Evolutionary conservation across 92 coral and sea anemone genomes (phyloP).

Genomic region (Hydrozoanthus gracilis): DNA sequence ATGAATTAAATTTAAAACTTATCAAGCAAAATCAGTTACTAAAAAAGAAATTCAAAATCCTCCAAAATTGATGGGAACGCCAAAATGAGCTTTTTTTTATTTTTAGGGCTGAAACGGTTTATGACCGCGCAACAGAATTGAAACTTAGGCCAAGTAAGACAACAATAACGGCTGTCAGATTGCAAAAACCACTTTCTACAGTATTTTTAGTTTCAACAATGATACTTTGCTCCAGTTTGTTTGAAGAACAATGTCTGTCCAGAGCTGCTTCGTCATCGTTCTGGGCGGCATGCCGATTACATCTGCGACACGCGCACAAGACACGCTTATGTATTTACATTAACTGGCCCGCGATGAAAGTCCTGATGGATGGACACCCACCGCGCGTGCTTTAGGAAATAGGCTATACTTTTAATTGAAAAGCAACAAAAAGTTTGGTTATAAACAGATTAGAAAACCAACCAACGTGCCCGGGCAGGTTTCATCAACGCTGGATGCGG

Average conservation of each 20-base stretch:
- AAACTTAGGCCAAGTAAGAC: background rate
- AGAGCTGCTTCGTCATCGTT: too few relatives aligned
- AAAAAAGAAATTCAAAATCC: too few relatives aligned
- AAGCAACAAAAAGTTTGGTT: too few relatives aligned
- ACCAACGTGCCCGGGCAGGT: background rate
- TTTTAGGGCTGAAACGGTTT: too few relatives aligned
- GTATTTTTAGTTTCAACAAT: background rate
- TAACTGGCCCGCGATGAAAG: conserved; percentile 15
- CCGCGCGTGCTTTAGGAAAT: background rate
- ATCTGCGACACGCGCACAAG: background rate
- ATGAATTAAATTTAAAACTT: too few relatives aligned
- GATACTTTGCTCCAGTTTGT: background rate
- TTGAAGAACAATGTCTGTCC: too few relatives aligned
- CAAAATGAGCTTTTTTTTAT: too few relatives aligned
- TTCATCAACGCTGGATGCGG: background rate
- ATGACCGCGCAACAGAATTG: background rate
- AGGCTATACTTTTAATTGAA: too few relatives aligned
- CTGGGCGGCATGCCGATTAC: too few relatives aligned
- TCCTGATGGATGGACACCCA: background rate
- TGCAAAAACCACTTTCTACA: background rate
- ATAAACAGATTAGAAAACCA: background rate
- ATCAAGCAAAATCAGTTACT: too few relatives aligned
- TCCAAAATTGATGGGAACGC: too few relatives aligned
- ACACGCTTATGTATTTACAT: conserved; percentile 36
- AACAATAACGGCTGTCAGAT: background rate